Percentiles rank a stretch among this genome's conserved stretches.
Evolutionary conservation across 2,113 vertebrate genomes (phyloP).

Genomic region (Sprattus sprattus): DNA sequence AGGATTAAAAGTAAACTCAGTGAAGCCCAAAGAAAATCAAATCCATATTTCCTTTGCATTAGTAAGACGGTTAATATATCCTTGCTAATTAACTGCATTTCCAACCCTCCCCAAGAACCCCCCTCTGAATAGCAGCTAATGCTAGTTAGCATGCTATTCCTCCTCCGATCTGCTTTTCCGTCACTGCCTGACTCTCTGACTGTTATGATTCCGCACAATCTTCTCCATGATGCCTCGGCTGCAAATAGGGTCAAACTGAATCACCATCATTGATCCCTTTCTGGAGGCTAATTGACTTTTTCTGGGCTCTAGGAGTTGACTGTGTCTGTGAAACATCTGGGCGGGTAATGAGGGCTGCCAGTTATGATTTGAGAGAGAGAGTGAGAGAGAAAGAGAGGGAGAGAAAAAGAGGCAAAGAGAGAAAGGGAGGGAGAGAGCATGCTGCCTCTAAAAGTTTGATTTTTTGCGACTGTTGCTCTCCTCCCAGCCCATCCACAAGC

Average conservation of each 20-base stretch:
- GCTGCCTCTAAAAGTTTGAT: not conserved
- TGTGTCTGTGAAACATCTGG: not conserved
- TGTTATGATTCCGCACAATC: not conserved
- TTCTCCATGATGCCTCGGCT: not conserved
- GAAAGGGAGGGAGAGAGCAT: not conserved
- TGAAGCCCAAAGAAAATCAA: not conserved
- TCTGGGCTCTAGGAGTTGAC: not conserved
- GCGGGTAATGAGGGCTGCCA: not conserved
- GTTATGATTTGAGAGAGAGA: not conserved
- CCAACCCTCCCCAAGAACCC: not conserved
- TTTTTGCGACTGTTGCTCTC: not conserved
- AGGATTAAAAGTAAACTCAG: not conserved
- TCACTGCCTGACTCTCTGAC: not conserved
- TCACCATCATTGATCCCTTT: constrained; percentile 30
- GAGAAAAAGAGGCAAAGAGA: not conserved
- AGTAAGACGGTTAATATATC: not conserved
- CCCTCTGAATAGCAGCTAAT: not conserved
- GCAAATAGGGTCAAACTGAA: constrained; percentile 11
- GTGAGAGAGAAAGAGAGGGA: not conserved
- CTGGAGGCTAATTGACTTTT: constrained; percentile 32
- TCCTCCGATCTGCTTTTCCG: not conserved
- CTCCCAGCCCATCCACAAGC: not conserved
- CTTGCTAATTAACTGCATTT: not conserved
- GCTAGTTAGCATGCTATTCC: not conserved
- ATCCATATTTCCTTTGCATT: not conserved